Evolutionary conservation across 1,140 invertebrate genomes (phyloP), one percentile per base, ranked within the genome.

Genomic region (Ditylenchus dipsaci): DNA sequence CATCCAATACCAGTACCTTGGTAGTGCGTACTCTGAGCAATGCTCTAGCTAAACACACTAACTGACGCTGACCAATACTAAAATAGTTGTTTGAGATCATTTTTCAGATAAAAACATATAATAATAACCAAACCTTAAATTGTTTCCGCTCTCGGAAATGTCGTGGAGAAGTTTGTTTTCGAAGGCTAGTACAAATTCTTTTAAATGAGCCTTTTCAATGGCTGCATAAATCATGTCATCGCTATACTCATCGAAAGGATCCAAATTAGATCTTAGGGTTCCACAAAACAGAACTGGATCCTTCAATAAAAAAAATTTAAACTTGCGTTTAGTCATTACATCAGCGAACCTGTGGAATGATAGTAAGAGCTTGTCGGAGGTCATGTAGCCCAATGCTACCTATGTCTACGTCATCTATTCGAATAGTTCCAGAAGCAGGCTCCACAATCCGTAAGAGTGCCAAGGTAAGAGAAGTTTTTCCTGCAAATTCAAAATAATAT

Each of bases 281-380:
- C 90, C 91, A 1, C 90, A 90, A 82, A 93, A 94, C 0, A 93
- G 81, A 17, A 93, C 88, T 0, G 91, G 91, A 69, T 87, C 86
- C 84, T 72, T 3, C 69, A 56, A 69, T n/a, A 53, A n/a, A n/a
- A n/a, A n/a, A 19, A 45, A 19, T 33, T 30, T 19, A 7, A 30
- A 3, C 59, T 5, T 45, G 7, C 7, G n/a, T 45, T n/a, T 30
- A 7, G 1, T 21, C n/a, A 29, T 61, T 19, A 45, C 19, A 5
- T 53, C 15, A 7, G 49, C 67, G 3, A 15, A 68, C 67, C 42
- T 70, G 72, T 0, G 91, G 91, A 72, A 94, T 93, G 73, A 93
- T 92, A 21, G 90, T 89, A 42, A 92, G 88, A 71, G 88, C 88
- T 15, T 86, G 87, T 9, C 91, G 84, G 0, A 92, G 81, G 74